Conservation (phyloP, 2,888 invertebrate genomes). For the Venustoraphidia nigricollis region DNA sequence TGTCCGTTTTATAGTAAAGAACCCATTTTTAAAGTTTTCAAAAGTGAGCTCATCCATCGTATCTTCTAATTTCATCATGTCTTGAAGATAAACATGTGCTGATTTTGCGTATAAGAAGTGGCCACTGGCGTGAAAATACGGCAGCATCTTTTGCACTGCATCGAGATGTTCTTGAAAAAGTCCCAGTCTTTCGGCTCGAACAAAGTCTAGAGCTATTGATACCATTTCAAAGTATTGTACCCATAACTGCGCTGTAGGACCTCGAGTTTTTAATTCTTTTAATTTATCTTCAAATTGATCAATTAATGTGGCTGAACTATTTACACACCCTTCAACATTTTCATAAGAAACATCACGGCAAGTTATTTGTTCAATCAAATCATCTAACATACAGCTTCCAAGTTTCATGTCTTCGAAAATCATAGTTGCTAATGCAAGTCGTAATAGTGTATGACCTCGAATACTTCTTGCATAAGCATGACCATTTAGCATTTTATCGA, state of each 20-base stretch:
- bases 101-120: constrained; percentile 15
- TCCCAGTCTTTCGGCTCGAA: constrained; percentile 17
- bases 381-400: constrained; percentile 8
- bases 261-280: constrained; percentile 15
- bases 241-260: constrained; percentile 11
- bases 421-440: constrained; percentile 14
- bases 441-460: constrained; percentile 20
- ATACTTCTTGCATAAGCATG: constrained; percentile 20
- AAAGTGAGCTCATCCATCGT: constrained; percentile 16
- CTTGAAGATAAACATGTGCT: constrained; percentile 14
- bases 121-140: constrained; percentile 19
- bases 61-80: constrained; percentile 16
- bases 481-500: constrained; percentile 15
- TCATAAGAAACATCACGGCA: constrained; percentile 13
- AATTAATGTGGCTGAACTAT: constrained; percentile 8
- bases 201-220: constrained; percentile 9
- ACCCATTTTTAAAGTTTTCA: constrained; percentile 15
- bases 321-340: constrained; percentile 12
- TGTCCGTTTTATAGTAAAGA: constrained; percentile 8
- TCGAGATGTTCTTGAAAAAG: constrained; percentile 17
- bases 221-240: constrained; percentile 7
- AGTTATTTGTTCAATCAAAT: constrained; percentile 15
- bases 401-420: constrained; percentile 11
- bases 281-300: constrained; percentile 12
- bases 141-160: constrained; percentile 18